Base-by-base conservation (phyloP, 2,113 vertebrate species). In the Dromiciops gliroides region DNA sequence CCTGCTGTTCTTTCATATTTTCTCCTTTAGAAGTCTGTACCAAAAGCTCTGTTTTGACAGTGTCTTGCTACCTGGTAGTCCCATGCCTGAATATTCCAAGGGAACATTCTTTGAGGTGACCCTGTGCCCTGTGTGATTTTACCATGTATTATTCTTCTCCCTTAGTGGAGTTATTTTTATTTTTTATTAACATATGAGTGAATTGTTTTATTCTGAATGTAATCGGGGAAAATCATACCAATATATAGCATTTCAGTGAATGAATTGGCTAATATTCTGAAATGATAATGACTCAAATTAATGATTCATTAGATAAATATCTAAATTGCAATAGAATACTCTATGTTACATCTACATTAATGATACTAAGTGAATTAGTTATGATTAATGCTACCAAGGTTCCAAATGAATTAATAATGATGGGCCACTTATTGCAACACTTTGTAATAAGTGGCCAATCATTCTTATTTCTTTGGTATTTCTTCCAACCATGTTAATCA, bases 391-490 rank as follows among this genome's bases (percentile, higher is more conserved):
- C 97, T 96, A 97, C 96, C 96, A 98, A 98, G 97, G 97, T 96
- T 93, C 94, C 92, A 93, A 94, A 97, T 97, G 67, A 97, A 98
- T 95, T 94, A 97, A 98, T 95, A 98, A 96, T 94, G 88, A 97
- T 97, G 98, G 96, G 93, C 98, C 90, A 97, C 96, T 98, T 97
- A 97, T 94, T 97, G 97, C 98, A 96, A 98, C 97, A 97, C 98
- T 98, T 97, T 98, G 44, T 93, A 97, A 52, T 97, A 97, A 97
- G 95, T 95, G 89, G 24, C 92, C 96, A 97, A 93, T 98, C 95
- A 98, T 97, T 98, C 98, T 97, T 97, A 97, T 97, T 98, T 97
- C 93, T 97, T 98, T 97, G 96, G 95, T 95, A 97, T 95, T 96
- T 97, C 97, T 98, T 95, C 83, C 95, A 96, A n/a, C 94, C 97